These are phyloP conservation scores for Miniopterus natalensis DNA, from an alignment of 2,113 vertebrate genomes.

Conservation along the genomic window DNA sequence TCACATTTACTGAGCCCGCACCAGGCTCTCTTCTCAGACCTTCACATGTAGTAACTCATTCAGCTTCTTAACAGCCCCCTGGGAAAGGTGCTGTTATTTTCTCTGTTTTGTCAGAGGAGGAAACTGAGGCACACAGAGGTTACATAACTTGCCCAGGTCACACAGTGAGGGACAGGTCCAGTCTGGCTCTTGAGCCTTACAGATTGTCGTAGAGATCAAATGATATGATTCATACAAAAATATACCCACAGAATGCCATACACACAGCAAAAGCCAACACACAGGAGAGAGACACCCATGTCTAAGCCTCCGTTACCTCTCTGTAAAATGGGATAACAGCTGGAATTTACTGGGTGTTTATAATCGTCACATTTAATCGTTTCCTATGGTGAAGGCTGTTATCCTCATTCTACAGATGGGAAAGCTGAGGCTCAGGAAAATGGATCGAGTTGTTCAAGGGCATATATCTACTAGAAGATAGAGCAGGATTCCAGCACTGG, in stretches of 20 bases:
- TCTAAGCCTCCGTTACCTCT: not conserved
- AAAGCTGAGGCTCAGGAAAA: not conserved
- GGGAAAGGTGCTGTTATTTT: not conserved
- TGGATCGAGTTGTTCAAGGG: not conserved
- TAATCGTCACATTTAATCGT: not conserved
- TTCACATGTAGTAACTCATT: not conserved
- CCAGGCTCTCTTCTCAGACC: not conserved
- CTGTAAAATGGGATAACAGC: not conserved
- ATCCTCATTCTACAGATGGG: not conserved
- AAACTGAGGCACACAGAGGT: not conserved
- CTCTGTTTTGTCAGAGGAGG: not conserved
- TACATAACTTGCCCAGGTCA: not conserved
- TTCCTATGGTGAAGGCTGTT: not conserved
- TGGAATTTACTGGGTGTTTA: not conserved
- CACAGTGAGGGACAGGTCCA: not conserved
- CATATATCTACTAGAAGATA: fast-evolving
- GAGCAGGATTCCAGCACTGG: fast-evolving
- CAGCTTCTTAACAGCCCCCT: not conserved
- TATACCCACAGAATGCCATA: not conserved
- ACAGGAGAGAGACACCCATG: not conserved
- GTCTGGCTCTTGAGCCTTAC: not conserved
- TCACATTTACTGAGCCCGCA: not conserved
- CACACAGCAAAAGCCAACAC: not conserved
- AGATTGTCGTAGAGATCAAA: not conserved
- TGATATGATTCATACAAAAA: not conserved